Percentiles rank a stretch among this genome's conserved stretches.
Conservation (phyloP, 2,888 invertebrate species). For the Chrysodeixis includens region DNA sequence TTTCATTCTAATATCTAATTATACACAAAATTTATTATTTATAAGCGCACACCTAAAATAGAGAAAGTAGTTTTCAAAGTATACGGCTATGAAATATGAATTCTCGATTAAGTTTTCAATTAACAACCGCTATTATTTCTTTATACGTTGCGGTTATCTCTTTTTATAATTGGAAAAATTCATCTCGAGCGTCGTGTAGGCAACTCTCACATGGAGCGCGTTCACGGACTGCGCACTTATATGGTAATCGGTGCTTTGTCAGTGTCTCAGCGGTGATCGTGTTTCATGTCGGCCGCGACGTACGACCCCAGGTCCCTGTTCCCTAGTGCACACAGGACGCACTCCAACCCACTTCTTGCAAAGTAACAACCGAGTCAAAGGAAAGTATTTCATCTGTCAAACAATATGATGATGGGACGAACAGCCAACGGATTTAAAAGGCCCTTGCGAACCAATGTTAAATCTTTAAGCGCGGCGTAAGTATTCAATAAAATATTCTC, state of each 20-base stretch:
- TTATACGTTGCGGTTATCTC: conserved; percentile 69
- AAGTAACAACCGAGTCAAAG: conserved; percentile 46
- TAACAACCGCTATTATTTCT: conserved; percentile 66
- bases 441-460: conserved; percentile 66
- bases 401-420: conserved; percentile 73
- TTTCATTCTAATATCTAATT: conserved; percentile 45
- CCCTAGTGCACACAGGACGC: conserved; percentile 28
- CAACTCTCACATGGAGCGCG: conserved; percentile 57
- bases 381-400: conserved; percentile 71
- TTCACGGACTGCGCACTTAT: conserved; percentile 64
- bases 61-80: conserved; percentile 61
- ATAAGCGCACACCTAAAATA: conserved; percentile 54
- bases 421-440: conserved; percentile 72
- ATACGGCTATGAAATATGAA: conserved; percentile 56
- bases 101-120: conserved; percentile 71
- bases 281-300: conserved; percentile 59
- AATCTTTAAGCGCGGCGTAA: conserved; percentile 74
- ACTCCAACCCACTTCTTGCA: conserved; percentile 17
- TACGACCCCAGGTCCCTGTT: conserved; percentile 30
- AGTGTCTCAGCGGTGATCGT: conserved; percentile 65
- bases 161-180: conserved; percentile 72
- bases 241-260: conserved; percentile 72
- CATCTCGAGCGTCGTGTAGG: conserved; percentile 60
- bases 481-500: conserved; percentile 86
- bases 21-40: conserved; percentile 48